Base-by-base conservation (phyloP, 2,888 invertebrate genomes). In the Seira musarum region DNA sequence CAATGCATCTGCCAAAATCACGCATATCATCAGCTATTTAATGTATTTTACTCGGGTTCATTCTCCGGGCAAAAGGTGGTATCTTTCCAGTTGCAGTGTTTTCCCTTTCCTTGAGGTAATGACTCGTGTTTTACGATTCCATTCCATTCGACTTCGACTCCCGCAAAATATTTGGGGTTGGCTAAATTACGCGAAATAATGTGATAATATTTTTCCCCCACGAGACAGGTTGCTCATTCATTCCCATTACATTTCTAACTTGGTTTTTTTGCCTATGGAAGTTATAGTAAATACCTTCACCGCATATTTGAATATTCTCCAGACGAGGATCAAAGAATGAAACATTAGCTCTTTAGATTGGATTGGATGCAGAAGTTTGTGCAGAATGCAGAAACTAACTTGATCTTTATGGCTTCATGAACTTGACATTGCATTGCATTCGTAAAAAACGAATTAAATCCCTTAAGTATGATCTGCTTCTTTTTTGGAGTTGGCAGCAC, bases 401-500 rank as follows among this genome's bases (percentile, higher is more conserved):
- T 49, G 65, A 30, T 30, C 22, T 25, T 61, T 30, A 24, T n/a
- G 19, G 21, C 22, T 64, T 25, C 49, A 15, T 61, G 49, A 15
- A 40, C 17, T 17, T 72, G 35, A 24, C 19, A 65, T 74, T 53
- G 21, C 21, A 49, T 19, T 68, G 22, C 66, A 25, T 66, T 6
- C 10, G 24, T 30, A 13, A 66, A 19, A 17, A 8, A 19, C 30
- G 25, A 25, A 17, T 68, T 21, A 35, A 25, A 46, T 46, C 19
- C 24, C n/a, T 19, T 64, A 15, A 17, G 22, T 3, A 17, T 10
- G 25, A 22, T 3, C 30, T 10, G 35, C 15, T 66, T n/a, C 65
- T 30, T 57, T 49, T 57, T 66, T 66, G 66, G 75, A 75, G 75
- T 80, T 81, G 80, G 80, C 74, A 81, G 49, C 40, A 35, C 17